Conservation (phyloP, 1,140 invertebrate genomes). For the Cydia fagiglandana region DNA sequence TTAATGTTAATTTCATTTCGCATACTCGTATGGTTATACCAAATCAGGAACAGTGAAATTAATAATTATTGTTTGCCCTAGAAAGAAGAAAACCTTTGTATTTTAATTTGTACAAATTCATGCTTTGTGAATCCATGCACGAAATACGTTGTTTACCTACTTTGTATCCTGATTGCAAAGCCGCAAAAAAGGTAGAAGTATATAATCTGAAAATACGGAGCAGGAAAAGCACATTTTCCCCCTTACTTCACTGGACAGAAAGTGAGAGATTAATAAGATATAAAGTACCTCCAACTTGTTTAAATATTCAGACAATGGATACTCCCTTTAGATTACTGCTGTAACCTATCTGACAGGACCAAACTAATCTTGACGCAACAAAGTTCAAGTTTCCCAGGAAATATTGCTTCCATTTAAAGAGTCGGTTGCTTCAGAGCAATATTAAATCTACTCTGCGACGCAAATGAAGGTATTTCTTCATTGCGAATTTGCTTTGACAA, state of each 20-base stretch:
- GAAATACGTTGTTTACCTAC: slow-evolving; percentile 6
- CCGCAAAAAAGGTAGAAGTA: slow-evolving; percentile 2
- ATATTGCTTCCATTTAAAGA: slow-evolving; percentile 28
- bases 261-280: slow-evolving; percentile 31
- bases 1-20: too few species aligned
- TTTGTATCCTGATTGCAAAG: slow-evolving; percentile 10
- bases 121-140: not conserved
- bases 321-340: slow-evolving; percentile 37
- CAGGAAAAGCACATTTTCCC: slow-evolving; percentile 11
- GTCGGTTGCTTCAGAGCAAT: slow-evolving; percentile 12
- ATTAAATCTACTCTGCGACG: slow-evolving; percentile 19
- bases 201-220: not conserved
- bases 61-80: not conserved
- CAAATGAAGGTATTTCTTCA: slow-evolving; percentile 10
- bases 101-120: not conserved
- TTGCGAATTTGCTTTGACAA: slow-evolving; percentile 5
- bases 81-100: not conserved
- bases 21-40: too few species aligned
- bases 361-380: slow-evolving; percentile 46
- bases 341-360: slow-evolving; percentile 37
- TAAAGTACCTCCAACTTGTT: slow-evolving; percentile 20
- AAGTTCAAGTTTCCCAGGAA: slow-evolving; percentile 47
- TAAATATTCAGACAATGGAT: slow-evolving; percentile 34
- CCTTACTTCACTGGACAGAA: not conserved
- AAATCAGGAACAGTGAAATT: not conserved